Evolutionary conservation across 2,797 vertebrate genomes (phyloP).

Genomic region (Acipenser transmontanus): DNA sequence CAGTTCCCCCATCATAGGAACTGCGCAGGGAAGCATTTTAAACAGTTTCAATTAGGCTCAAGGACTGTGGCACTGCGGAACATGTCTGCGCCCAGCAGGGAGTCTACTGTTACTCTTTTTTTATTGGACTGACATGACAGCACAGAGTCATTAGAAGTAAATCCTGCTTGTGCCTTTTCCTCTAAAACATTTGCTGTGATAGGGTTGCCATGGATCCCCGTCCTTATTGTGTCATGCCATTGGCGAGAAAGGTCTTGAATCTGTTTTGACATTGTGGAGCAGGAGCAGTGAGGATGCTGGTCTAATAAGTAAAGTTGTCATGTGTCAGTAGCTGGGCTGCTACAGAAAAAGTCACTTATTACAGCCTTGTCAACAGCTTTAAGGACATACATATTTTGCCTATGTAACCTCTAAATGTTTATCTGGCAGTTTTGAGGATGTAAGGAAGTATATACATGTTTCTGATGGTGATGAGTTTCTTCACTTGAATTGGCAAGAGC

Average conservation of each 20-base stretch:
- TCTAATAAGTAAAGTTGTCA: constrained; percentile 29
- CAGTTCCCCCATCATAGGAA: constrained; percentile 20
- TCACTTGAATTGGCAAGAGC: not conserved
- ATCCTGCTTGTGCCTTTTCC: not conserved
- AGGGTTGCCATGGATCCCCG: constrained; percentile 51
- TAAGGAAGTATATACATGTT: too few species aligned
- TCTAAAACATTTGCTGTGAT: constrained; percentile 25
- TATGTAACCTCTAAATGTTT: too few species aligned
- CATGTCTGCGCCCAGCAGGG: constrained; percentile 4
- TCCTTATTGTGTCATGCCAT: constrained; percentile 21
- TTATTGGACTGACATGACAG: not conserved
- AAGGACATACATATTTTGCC: too few species aligned
- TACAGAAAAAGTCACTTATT: too few species aligned
- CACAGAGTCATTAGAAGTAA: not conserved
- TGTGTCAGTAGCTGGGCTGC: too few species aligned
- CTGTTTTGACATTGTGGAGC: constrained; percentile 22
- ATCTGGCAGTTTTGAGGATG: too few species aligned
- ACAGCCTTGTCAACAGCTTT: too few species aligned
- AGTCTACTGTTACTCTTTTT: constrained; percentile 7
- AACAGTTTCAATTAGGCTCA: constrained; percentile 36
- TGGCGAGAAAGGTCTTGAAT: not conserved
- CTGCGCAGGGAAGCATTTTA: constrained; percentile 25
- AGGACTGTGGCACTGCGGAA: constrained; percentile 11
- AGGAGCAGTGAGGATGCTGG: constrained; percentile 29
- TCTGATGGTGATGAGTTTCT: too few species aligned